phyloP scores from a whole-genome alignment of 2,888 invertebrate genomes.

The Cantharis nigra region DNA sequence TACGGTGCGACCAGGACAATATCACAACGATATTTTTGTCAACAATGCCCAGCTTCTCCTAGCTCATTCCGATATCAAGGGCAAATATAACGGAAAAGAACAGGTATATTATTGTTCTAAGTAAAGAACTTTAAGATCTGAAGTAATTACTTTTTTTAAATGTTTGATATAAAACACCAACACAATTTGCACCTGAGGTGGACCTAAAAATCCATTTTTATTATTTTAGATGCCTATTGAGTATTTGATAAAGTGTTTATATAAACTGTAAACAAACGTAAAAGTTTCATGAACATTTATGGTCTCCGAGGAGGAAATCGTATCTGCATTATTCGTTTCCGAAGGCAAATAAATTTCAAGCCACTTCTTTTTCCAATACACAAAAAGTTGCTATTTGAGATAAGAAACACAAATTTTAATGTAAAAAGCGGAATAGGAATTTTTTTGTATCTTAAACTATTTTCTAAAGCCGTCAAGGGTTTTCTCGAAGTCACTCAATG shows the following conservation, averaged over 20 bases:
- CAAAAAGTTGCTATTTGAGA: conserved; percentile 9
- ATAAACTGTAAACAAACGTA: not conserved
- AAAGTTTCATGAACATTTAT: conserved; percentile 10
- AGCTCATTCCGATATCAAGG: conserved; percentile 68
- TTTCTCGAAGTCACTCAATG: not conserved
- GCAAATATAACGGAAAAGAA: conserved; percentile 62
- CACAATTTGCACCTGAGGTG: not conserved
- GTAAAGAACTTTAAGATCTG: too few relatives aligned
- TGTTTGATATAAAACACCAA: not conserved
- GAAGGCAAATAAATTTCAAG: conserved; percentile 28
- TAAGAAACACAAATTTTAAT: conserved; percentile 3
- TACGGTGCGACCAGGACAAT: conserved; percentile 65
- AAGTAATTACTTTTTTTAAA: too few relatives aligned
- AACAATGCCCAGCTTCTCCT: conserved; percentile 83
- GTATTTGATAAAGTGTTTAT: not conserved
- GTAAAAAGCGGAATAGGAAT: not conserved
- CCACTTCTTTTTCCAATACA: conserved; percentile 15
- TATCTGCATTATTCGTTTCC: conserved; percentile 8
- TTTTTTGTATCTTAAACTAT: not conserved
- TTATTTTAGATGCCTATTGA: not conserved
- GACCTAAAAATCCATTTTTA: not conserved
- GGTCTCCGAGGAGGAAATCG: conserved; percentile 14
- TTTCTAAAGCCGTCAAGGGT: conserved; percentile 3
- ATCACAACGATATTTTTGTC: conserved; percentile 78
- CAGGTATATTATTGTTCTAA: conserved; percentile 63